Evolutionary conservation across 2,113 vertebrate species (phyloP), one percentile per base, ranked within the genome.

Genomic region (Heterotis niloticus): DNA sequence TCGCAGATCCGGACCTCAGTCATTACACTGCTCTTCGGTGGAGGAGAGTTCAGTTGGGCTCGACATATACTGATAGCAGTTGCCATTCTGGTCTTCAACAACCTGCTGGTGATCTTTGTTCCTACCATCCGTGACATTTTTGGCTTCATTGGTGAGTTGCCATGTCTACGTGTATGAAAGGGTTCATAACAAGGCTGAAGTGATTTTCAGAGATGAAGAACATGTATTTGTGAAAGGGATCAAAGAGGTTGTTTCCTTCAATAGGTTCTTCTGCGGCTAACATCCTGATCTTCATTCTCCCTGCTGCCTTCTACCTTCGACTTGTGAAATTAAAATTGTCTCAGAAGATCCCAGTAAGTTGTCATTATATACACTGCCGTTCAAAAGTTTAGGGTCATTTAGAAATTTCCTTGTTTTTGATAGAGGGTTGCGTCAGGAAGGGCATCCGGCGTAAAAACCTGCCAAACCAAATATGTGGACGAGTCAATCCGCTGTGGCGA

Each of bases 121-220:
- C 97, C 98, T 1, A 93, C 94, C 78, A 99, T 99, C 90, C 94
- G 95, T 88, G 96, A 99, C 87, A 99, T 99, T 87, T 99, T 99
- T 11, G 98, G 98, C 87, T 99, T 99, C 87, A 99, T 98, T 18
- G 98, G 98, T 99, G 88, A 88, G 95, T 88, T 82, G 77, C 24
- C 56, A 24, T 13, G 26, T 74, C 51, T 34, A 11, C 59, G 4
- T 26, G 54, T 20, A 24, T 75, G 56, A 29, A 24, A 28, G 56
- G 17, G 13, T 10, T 54, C 60, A 14, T 17, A 34, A 20, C 4
- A 0, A 20, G 14, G 59, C 24, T 16, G 28, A 64, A 5, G 73
- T 59, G 10, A 23, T 59, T 44, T 72, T 18, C 5, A 23, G 52
- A 51, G 70, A 14, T 12, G 51, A 72, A 44, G 17, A 70, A 18